Base-by-base conservation (phyloP, 2,888 invertebrate genomes). In the Dynastes hyllus region DNA sequence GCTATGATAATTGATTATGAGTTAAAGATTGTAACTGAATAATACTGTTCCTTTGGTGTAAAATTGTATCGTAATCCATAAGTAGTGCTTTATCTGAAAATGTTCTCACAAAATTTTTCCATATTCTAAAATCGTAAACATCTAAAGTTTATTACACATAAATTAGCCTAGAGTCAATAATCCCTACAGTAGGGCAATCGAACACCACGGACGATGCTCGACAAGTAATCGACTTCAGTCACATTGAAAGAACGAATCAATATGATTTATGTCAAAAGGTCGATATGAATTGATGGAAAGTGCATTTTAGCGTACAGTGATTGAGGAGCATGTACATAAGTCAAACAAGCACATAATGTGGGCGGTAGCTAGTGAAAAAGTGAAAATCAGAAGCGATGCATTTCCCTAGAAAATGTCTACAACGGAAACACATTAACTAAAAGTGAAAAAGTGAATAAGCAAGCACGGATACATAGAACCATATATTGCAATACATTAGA, bases 221-320 rank as follows among this genome's bases (percentile, higher is more conserved):
- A 40, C 40, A 40, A 40, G 40, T 40, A 2, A 5, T 40, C 9
- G 2, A 45, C 9, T 45, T 45, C 45, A 45, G 11, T 8, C 45
- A 11, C 45, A 8, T 45, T 11, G 2, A 45, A 45, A 9, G 8
- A 45, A 8, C 45, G 8, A 45, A 9, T 45, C 4, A 13, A 69
- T 51, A 13, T 4, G 16, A 67, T 67, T 50, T 0, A 27, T 67
- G 69, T 69, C 50, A 50, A 69, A 69, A 69, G 69, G 69, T 51
- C 51, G 51, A 50, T n/a, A 32, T 32, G 32, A 51, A 69, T 29
- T 51, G 50, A 51, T 69, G 27, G 69, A 69, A 69, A 51, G 69
- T 51, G 40, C 2, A 51, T 51, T 13, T n/a, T 29, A 27, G 13
- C 29, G 29, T 32, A 63, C 5, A 22, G 1, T 27, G 4, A 29